These are phyloP conservation scores for Cheirogaleus medius DNA, from an alignment of 2,113 vertebrate species.

Conservation along the genomic window DNA sequence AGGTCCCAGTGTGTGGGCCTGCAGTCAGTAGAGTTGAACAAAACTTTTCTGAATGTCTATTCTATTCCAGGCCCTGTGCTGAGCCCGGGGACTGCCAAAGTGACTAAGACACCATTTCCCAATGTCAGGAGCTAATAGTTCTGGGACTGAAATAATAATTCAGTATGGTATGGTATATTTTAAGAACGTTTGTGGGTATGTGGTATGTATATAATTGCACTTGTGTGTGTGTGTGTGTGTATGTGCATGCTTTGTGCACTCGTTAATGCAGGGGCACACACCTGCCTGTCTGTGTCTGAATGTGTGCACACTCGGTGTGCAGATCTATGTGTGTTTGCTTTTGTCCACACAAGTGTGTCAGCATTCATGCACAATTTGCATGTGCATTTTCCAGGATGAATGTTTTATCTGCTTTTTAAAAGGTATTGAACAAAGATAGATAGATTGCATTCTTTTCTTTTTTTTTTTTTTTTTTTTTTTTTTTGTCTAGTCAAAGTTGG, in stretches of 20 bases:
- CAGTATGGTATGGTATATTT: accelerated
- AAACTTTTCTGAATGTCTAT: not conserved
- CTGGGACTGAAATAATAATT: too few relatives aligned
- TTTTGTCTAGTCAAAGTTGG: not conserved
- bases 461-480: not conserved
- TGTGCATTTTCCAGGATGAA: not conserved
- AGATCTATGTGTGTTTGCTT: not conserved
- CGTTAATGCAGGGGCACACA: not conserved
- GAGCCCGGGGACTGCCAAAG: not conserved
- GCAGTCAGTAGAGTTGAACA: not conserved
- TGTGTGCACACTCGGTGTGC: not conserved
- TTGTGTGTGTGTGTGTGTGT: too few relatives aligned
- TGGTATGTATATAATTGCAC: not conserved
- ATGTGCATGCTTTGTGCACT: accelerated
- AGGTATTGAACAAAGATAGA: not conserved
- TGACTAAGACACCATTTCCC: not conserved
- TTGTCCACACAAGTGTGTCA: not conserved
- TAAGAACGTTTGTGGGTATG: not conserved
- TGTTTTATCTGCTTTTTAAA: not conserved
- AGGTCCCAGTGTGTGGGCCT: not conserved
- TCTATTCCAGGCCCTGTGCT: not conserved
- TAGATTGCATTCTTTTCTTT: not conserved
- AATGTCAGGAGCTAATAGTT: not conserved
- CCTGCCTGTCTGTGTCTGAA: not conserved
- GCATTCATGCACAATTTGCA: not conserved